phyloP scores from a whole-genome alignment of 2,113 vertebrate species.

The Columba janthina region DNA sequence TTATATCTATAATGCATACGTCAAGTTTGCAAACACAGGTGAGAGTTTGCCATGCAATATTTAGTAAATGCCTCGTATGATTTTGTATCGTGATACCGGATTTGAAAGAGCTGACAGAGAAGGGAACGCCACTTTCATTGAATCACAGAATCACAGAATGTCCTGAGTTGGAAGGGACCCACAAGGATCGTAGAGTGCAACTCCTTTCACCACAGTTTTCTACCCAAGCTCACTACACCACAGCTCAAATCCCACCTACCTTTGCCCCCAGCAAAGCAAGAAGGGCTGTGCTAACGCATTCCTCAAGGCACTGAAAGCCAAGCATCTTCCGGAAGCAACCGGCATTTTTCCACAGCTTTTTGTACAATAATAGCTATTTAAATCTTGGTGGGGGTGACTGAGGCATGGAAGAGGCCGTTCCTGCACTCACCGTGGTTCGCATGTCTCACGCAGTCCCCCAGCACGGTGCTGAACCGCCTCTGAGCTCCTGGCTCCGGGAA shows the following conservation, averaged over 20 bases:
- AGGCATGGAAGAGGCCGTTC: neutral
- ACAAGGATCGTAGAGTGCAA: too few relatives aligned
- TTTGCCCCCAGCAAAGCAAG: neutral
- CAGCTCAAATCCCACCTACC: neutral
- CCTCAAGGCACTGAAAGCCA: neutral
- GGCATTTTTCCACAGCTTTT: neutral
- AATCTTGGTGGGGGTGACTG: neutral
- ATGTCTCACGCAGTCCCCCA: slow-evolving; percentile 87
- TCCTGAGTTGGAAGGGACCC: too few relatives aligned
- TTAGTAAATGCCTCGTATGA: neutral
- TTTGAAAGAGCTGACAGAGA: neutral
- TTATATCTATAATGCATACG: neutral
- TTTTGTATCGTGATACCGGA: neutral
- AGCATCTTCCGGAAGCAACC: neutral
- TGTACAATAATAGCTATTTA: neutral
- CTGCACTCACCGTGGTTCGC: slow-evolving; percentile 83
- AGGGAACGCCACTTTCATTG: neutral
- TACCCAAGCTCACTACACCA: neutral
- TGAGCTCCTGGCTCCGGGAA: slow-evolving; percentile 74
- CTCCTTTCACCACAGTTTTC: neutral
- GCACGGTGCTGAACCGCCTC: slow-evolving; percentile 73
- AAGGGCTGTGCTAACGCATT: neutral
- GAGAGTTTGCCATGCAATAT: neutral
- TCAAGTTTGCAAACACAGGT: neutral
- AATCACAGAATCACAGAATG: too few relatives aligned